A percentile compares a stretch with the other conserved stretches of the same genome.
Evolutionary conservation across 2,113 vertebrate species (phyloP).

Genomic region (Gymnobelideus leadbeateri): DNA sequence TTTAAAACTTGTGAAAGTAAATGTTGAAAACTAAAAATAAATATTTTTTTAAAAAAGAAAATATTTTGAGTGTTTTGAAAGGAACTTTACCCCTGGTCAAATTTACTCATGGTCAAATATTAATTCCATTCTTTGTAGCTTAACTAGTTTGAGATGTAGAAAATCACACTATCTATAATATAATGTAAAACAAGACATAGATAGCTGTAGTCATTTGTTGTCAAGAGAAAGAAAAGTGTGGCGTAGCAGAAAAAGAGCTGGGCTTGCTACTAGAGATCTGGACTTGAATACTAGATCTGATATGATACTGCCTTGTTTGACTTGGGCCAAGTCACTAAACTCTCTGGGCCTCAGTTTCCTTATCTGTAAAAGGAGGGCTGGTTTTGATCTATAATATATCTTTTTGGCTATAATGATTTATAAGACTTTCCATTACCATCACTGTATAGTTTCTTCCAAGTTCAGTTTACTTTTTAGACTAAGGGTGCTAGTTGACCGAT

Average conservation of each 20-base stretch:
- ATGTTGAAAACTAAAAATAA: no score
- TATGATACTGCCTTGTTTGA: no score
- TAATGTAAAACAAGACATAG: slow-evolving; percentile 3
- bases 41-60: slow-evolving; percentile 8
- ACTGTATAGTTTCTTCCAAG: slow-evolving; percentile 42
- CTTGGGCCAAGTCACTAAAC: no score
- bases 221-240: neutral
- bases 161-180: slow-evolving; percentile 38
- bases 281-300: no score
- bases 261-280: no score
- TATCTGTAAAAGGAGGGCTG: no score
- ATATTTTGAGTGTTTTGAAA: slow-evolving; percentile 51
- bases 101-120: slow-evolving; percentile 5
- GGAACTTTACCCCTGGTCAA: neutral
- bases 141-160: slow-evolving; percentile 49
- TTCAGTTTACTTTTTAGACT: neutral
- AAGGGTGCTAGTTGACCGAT: no score
- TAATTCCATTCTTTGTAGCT: slow-evolving; percentile 20
- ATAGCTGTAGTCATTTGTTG: neutral
- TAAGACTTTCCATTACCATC: slow-evolving; percentile 21
- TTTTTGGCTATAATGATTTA: no score
- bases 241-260: no score
- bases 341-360: no score
- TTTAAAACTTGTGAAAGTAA: no score
- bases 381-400: no score